phyloP scores from a whole-genome alignment of 2,888 invertebrate species.

The Dryococelus australis region DNA sequence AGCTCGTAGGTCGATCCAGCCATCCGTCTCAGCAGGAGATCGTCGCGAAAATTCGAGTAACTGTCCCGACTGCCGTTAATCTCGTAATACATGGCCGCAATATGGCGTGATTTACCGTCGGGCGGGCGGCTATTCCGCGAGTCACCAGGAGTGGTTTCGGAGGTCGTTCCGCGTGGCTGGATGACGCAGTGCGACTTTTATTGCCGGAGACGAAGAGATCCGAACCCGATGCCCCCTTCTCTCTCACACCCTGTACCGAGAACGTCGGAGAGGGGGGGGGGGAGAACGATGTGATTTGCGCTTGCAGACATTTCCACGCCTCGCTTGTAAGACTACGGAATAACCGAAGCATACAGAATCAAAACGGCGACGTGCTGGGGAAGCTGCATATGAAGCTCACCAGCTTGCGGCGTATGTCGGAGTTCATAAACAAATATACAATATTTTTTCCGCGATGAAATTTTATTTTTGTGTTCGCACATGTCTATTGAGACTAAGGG shows the following conservation, averaged over 20 bases:
- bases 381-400: too few relatives aligned
- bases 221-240: background rate
- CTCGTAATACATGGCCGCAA: background rate
- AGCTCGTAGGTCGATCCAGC: background rate
- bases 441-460: too few relatives aligned
- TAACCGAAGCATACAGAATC: too few relatives aligned
- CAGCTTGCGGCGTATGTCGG: too few relatives aligned
- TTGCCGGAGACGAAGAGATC: background rate
- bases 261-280: too few relatives aligned
- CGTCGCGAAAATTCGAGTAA: background rate
- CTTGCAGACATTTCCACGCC: too few relatives aligned
- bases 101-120: background rate
- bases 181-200: background rate
- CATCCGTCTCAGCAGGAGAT: background rate
- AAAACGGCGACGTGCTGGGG: too few relatives aligned
- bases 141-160: background rate
- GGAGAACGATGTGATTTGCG: too few relatives aligned
- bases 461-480: too few relatives aligned
- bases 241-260: background rate
- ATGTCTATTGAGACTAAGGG: too few relatives aligned
- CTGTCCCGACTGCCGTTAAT: background rate
- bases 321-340: too few relatives aligned
- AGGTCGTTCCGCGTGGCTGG: background rate
- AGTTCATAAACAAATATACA: too few relatives aligned
- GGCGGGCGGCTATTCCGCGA: background rate